Base-by-base conservation (phyloP, 2,113 vertebrate genomes). In the Hyaena hyaena region DNA sequence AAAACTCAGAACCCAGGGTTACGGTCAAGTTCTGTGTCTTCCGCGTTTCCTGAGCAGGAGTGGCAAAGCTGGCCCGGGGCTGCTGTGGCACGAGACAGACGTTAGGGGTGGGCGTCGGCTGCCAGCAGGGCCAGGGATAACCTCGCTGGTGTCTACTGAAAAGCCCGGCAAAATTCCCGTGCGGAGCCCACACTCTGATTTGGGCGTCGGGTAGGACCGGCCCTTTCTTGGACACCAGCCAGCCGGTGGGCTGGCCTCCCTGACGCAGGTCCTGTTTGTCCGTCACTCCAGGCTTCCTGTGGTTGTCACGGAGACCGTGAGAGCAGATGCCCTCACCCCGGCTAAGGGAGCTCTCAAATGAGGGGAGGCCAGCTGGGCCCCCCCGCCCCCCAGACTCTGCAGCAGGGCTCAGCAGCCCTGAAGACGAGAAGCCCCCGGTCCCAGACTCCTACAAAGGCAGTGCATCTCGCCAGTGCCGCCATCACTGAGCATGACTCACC, bases 131-230 rank as follows among this genome's bases (percentile, higher is more conserved):
- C 94, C 50, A 28, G 68, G 50, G 92, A 58, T 33, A 45, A 76
- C 58, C 39, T 68, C 1, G 0, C 35, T 68, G 26, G 45, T 1
- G 7, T 50, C 66, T 45, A 63, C 79, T 43, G 61, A 58, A 82
- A 86, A 65, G n/a, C 28, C 61, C 50, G 82, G n/a, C 6, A 1
- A 50, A 95, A 77, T 3, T 89, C 53, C 14, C 0, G 16, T 26
- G 61, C n/a, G 50, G 92, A 94, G 81, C 24, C 69, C 69, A 39
- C 33, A 45, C 93, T 97, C 90, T 90, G 96, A 92, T 73, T 53
- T 87, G 66, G 45, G 43, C 58, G 74, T 93, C 79, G 45, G 83
- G 80, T 31, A 4, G 21, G 69, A 80, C 8, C 1, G 1, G 87
- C 63, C 85, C 53, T 87, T 65, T 68, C 14, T 10, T 4, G 11